These are phyloP conservation scores for Aphodius sticticus DNA, from an alignment of 2,888 invertebrate genomes.

Conservation along the genomic window DNA sequence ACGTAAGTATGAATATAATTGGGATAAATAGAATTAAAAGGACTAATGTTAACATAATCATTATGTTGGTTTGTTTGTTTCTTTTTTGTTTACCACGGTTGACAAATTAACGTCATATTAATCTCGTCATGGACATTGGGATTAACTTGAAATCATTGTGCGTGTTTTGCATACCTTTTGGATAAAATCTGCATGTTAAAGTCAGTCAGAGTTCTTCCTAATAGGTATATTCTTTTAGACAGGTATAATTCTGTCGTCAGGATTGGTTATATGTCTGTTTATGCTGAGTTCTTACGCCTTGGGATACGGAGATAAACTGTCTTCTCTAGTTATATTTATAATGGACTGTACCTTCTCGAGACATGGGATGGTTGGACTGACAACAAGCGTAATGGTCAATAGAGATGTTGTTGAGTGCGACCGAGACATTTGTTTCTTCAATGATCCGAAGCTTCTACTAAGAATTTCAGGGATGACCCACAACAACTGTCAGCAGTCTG, in stretches of 20 bases:
- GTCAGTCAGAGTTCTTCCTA: too few relatives aligned
- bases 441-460: conserved; percentile 21
- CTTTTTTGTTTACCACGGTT: too few relatives aligned
- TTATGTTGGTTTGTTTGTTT: too few relatives aligned
- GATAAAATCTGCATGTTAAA: too few relatives aligned
- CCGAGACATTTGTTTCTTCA: conserved; percentile 29
- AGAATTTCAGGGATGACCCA: conserved; percentile 26
- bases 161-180: too few relatives aligned
- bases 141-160: too few relatives aligned
- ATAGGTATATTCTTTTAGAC: not conserved
- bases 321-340: not conserved
- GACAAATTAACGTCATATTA: too few relatives aligned
- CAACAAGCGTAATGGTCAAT: conserved; percentile 16
- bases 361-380: conserved; percentile 29
- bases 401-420: conserved; percentile 30
- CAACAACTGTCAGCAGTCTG: not conserved
- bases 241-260: not conserved
- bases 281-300: not conserved
- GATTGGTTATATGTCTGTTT: not conserved
- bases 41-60: too few relatives aligned
- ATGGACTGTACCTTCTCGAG: not conserved
- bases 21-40: too few relatives aligned
- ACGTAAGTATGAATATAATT: too few relatives aligned
- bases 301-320: not conserved
- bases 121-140: too few relatives aligned